Percentiles rank a stretch among this genome's conserved stretches.
Evolutionary conservation across 1,140 invertebrate species (phyloP).

Genomic region (Drosophila varians): DNA sequence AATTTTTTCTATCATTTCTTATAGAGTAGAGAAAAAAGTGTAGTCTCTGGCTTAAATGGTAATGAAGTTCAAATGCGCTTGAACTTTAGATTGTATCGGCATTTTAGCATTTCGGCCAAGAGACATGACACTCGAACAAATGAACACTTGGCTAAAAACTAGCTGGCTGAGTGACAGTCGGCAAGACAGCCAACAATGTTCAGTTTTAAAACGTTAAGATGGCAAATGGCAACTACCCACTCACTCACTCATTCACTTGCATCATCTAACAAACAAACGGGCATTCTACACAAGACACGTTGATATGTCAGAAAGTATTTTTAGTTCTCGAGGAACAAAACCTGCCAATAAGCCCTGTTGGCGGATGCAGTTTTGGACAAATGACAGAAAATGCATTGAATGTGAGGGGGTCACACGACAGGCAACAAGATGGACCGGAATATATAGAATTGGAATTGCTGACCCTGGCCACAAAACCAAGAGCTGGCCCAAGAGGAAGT

Average conservation of each 20-base stretch:
- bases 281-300: slow-evolving; percentile 52
- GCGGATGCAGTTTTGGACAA: slow-evolving; percentile 76
- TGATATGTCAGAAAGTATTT: slow-evolving; percentile 77
- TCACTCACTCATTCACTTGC: slow-evolving; percentile 1
- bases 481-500: slow-evolving; percentile 33
- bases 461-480: slow-evolving; percentile 12
- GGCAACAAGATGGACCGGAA: slow-evolving; percentile 60
- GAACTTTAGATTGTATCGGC: slow-evolving; percentile 10
- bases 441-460: slow-evolving; percentile 51
- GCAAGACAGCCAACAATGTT: slow-evolving; percentile 79
- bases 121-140: slow-evolving; percentile 60
- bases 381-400: slow-evolving; percentile 57
- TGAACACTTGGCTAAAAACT: slow-evolving; percentile 72
- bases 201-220: slow-evolving; percentile 76
- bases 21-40: background rate
- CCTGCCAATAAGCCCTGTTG: slow-evolving; percentile 70
- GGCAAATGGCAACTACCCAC: slow-evolving; percentile 56
- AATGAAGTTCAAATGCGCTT: background rate
- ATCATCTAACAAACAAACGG: slow-evolving; percentile 23
- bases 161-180: slow-evolving; percentile 70
- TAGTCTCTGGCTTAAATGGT: background rate
- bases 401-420: slow-evolving; percentile 36
- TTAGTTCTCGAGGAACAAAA: slow-evolving; percentile 73
- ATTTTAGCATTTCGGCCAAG: slow-evolving; percentile 31
- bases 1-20: background rate